Base-by-base conservation (phyloP, 1,140 invertebrate genomes). In the Rhyzopertha dominica region DNA sequence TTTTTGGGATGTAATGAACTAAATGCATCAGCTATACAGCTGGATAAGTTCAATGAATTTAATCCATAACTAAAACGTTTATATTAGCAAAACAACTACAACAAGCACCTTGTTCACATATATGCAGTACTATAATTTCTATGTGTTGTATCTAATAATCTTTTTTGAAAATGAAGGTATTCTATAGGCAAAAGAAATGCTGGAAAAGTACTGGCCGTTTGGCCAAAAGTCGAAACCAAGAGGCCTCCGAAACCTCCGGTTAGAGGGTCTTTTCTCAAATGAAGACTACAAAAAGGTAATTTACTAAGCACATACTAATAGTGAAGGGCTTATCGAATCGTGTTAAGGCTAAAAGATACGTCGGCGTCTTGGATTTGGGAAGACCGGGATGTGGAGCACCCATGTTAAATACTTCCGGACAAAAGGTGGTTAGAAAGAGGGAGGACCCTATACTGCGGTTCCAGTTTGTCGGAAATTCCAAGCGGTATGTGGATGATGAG, bases 381-480 rank as follows among this genome's bases (percentile, higher is more conserved):
- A 47, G 57, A 38, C 51, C 62, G n/a, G 62, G 56, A 14, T 59
- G 64, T 18, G 65, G 65, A 10, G 65, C 64, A 29, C 65, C 62
- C 13, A 58, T 59, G 20, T 55, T 66, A 24, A 62, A 59, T 53
- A 49, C 48, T 14, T 44, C 51, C 5, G 72, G 73, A 49, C 63
- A 61, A 45, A 57, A 66, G 20, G 48, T 70, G 24, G 68, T 66
- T 38, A 61, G 62, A 51, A 66, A 72, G 16, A 67, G 62, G 53
- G 71, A 74, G 48, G 73, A 76, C 58, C 73, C 74, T 2, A 61
- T 73, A 32, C 47, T 74, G 50, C 63, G 69, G 13, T 74, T 74
- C 35, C 64, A 66, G 35, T 61, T 59, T 42, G 68, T 71, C 1
- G 72, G 71, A 56, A 62, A 66, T 51, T 51, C 74, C 29, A 59